Conservation (phyloP, 2,888 invertebrate species). For the Phragmatobia fuliginosa region DNA sequence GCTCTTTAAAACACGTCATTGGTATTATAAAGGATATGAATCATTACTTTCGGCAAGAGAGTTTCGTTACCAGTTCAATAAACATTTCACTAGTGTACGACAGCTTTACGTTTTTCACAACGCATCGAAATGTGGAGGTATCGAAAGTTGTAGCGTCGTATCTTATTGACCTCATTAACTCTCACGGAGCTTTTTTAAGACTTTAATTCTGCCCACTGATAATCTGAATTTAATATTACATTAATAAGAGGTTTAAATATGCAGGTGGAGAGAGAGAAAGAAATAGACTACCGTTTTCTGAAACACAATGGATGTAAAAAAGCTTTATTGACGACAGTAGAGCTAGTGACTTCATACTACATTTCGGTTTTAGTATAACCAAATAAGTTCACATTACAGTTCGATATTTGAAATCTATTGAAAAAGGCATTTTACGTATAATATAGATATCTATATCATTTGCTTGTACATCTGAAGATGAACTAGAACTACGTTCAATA, state of each 20-base stretch:
- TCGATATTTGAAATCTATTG: neutral
- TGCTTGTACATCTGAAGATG: neutral
- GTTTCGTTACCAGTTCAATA: conserved; percentile 48
- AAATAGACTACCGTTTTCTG: neutral
- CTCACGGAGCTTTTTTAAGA: conserved; percentile 18
- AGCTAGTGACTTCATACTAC: neutral
- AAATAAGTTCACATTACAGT: neutral
- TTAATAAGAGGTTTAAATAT: neutral
- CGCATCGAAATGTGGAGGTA: conserved; percentile 41
- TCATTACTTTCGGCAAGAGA: conserved; percentile 56
- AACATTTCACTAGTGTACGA: conserved; percentile 36
- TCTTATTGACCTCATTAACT: conserved; percentile 37
- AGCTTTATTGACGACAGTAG: neutral
- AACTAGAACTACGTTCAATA: neutral
- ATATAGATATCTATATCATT: neutral
- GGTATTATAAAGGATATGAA: conserved; percentile 55
- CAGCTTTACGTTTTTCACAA: conserved; percentile 44
- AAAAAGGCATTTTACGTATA: neutral
- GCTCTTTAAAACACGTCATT: conserved; percentile 47
- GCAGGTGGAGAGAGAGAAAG: neutral
- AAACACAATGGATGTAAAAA: neutral
- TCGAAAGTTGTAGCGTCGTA: conserved; percentile 44
- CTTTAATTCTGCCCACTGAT: conserved; percentile 21
- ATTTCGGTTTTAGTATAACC: neutral
- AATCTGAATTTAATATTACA: conserved; percentile 4